Conservation (phyloP, 2,888 invertebrate genomes). For the Tillus elongatus region DNA sequence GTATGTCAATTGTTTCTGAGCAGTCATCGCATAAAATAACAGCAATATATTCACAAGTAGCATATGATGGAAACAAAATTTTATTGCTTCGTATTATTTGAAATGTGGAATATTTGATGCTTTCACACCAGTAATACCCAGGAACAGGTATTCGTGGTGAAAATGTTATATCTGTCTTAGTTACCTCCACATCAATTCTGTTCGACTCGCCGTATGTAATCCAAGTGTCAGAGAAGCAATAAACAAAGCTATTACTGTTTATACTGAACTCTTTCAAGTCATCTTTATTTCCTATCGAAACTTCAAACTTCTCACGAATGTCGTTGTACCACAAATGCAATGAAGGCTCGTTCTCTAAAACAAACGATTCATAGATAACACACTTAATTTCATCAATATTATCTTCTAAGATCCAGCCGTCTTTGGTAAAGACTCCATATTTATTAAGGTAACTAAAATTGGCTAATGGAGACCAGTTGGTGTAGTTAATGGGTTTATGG, state of each 20-base stretch:
- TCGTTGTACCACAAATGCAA: neutral
- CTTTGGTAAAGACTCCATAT: neutral
- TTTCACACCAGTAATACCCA: neutral
- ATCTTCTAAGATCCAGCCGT: neutral
- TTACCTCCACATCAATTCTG: no score
- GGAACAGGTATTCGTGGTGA: neutral
- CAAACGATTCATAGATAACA: neutral
- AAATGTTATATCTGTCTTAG: neutral
- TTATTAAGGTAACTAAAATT: neutral
- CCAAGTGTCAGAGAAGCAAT: neutral
- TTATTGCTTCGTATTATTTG: neutral
- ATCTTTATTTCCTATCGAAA: neutral
- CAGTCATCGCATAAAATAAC: neutral
- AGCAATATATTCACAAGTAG: constrained; percentile 2
- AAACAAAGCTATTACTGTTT: neutral
- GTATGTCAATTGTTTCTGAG: neutral
- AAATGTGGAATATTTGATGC: neutral
- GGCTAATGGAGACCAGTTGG: neutral
- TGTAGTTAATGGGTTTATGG: neutral
- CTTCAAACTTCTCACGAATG: neutral
- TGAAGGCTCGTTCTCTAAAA: neutral
- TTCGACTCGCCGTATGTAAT: neutral
- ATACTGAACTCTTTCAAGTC: neutral
- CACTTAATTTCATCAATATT: neutral
- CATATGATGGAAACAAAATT: neutral